A percentile compares a stretch with the other conserved stretches of the same genome.
Conservation (phyloP, 1,140 invertebrate species). For the Contarinia nasturtii region DNA sequence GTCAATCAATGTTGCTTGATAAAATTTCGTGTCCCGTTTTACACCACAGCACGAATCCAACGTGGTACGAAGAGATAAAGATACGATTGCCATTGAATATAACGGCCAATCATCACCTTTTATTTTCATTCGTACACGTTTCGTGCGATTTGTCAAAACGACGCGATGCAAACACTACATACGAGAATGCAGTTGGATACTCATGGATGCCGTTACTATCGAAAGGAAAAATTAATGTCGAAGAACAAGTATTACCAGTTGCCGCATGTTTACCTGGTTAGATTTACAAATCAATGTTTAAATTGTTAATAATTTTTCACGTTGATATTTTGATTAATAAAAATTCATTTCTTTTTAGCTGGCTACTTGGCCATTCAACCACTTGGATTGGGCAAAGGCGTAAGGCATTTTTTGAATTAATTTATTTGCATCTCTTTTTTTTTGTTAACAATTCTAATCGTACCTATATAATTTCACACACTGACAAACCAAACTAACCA, state of each 20-base stretch:
- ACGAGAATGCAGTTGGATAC: conserved; percentile 79
- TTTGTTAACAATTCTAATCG: background rate
- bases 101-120: conserved; percentile 56
- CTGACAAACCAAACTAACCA: background rate
- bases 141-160: conserved; percentile 73
- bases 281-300: too few species aligned
- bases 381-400: conserved; percentile 73
- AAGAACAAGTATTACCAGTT: conserved; percentile 61
- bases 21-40: conserved; percentile 48
- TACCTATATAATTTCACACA: background rate
- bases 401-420: conserved; percentile 27
- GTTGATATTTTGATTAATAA: too few species aligned
- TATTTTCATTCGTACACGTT: conserved; percentile 80
- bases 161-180: conserved; percentile 38
- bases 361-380: conserved; percentile 79
- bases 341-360: background rate
- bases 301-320: too few species aligned
- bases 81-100: conserved; percentile 61
- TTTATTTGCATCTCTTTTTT: background rate
- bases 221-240: conserved; percentile 62
- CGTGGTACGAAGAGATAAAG: conserved; percentile 82
- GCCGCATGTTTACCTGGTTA: conserved; percentile 57
- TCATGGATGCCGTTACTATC: conserved; percentile 71
- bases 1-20: conserved; percentile 37
- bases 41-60: conserved; percentile 62